These are phyloP conservation scores for Cryptocephalus primarius DNA, from an alignment of 2,888 invertebrate genomes.

Conservation along the genomic window DNA sequence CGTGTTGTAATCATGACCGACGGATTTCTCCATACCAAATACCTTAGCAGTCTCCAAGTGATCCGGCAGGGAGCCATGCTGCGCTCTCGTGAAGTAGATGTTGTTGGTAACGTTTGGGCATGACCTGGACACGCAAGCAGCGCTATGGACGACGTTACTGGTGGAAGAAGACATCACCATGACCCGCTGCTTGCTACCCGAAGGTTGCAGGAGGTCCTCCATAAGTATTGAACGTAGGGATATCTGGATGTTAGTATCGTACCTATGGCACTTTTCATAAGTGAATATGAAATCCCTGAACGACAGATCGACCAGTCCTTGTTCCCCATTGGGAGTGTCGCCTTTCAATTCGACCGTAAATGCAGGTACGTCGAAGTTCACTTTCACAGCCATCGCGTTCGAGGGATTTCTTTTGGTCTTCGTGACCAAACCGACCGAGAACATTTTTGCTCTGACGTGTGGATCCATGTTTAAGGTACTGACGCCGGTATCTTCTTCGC, in stretches of 20 bases:
- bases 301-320: slow-evolving; percentile 73
- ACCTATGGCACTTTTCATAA: slow-evolving; percentile 55
- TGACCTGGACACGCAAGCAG: slow-evolving; percentile 61
- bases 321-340: slow-evolving; percentile 53
- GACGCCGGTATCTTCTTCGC: slow-evolving; percentile 39
- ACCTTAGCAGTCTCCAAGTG: slow-evolving; percentile 45
- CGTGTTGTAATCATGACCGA: background rate
- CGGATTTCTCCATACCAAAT: slow-evolving; percentile 25
- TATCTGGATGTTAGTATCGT: slow-evolving; percentile 66
- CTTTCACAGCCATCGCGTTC: slow-evolving; percentile 23
- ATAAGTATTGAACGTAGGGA: slow-evolving; percentile 76
- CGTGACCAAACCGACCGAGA: slow-evolving; percentile 21
- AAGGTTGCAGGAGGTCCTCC: slow-evolving; percentile 77
- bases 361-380: slow-evolving; percentile 62
- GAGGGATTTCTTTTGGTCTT: slow-evolving; percentile 4
- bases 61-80: slow-evolving; percentile 47
- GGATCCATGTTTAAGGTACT: slow-evolving; percentile 51
- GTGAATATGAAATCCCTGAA: slow-evolving; percentile 73
- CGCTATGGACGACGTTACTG: slow-evolving; percentile 30
- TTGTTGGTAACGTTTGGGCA: slow-evolving; percentile 59
- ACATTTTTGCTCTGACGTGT: slow-evolving; percentile 47
- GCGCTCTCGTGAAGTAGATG: slow-evolving; percentile 20
- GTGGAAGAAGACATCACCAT: slow-evolving; percentile 58
- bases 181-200: slow-evolving; percentile 61
- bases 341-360: slow-evolving; percentile 68